Conservation (phyloP, 2,797 vertebrate genomes). For the Gorsachius magnificus region DNA sequence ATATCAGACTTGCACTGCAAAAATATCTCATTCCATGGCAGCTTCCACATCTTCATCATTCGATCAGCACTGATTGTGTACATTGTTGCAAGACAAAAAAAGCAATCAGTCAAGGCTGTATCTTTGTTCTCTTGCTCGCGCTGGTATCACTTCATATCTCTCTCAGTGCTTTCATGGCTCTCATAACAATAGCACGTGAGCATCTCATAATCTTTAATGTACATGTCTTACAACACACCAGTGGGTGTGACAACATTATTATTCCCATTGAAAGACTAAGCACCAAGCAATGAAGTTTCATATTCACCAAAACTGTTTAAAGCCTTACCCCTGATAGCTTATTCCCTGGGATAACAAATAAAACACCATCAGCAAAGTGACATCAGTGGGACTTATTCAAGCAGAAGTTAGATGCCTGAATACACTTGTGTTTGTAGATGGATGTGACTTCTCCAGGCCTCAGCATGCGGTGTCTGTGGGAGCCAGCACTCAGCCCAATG, state of each 20-base stretch:
- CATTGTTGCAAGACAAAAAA: background rate
- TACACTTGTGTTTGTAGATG: background rate
- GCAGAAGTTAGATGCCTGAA: background rate
- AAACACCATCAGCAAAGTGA: background rate
- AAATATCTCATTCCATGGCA: background rate
- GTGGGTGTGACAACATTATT: background rate
- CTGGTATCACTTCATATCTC: background rate
- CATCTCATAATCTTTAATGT: background rate
- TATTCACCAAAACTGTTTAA: background rate
- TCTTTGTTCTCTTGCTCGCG: background rate
- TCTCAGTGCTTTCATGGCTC: background rate
- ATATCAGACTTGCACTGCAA: background rate
- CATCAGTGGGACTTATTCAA: background rate
- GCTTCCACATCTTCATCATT: background rate
- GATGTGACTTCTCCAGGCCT: background rate
- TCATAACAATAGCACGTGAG: background rate
- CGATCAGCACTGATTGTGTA: background rate
- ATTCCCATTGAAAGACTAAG: background rate
- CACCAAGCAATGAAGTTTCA: background rate
- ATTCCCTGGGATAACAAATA: background rate
- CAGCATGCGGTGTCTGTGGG: background rate
- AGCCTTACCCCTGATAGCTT: background rate
- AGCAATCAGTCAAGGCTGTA: background rate
- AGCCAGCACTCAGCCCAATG: background rate
- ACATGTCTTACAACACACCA: background rate